A percentile compares a stretch with the other conserved stretches of the same genome.
These are phyloP conservation scores for Electrophaes corylata DNA, from an alignment of 2,888 invertebrate genomes.

Conservation along the genomic window DNA sequence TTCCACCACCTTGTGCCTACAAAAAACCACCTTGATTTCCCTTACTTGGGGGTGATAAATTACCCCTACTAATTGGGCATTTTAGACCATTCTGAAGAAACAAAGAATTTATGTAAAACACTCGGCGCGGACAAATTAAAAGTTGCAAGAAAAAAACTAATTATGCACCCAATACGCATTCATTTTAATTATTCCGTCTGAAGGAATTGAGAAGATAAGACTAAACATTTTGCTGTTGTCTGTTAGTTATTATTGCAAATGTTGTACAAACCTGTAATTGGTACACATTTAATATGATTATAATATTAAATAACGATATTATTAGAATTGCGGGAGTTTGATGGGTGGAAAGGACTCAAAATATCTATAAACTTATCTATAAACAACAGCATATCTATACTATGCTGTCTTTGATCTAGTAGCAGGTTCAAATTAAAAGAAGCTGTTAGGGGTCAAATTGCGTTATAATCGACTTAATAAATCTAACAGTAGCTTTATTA, in stretches of 20 bases:
- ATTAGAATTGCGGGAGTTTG: too few relatives aligned
- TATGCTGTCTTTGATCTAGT: constrained; percentile 15
- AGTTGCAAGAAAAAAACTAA: constrained; percentile 69
- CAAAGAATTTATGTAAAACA: constrained; percentile 82
- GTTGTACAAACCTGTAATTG: too few relatives aligned
- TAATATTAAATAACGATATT: too few relatives aligned
- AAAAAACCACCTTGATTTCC: constrained; percentile 42
- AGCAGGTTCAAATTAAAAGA: constrained; percentile 31
- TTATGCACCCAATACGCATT: constrained; percentile 78
- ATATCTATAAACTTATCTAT: background rate
- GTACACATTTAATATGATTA: too few relatives aligned
- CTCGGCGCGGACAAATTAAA: constrained; percentile 78
- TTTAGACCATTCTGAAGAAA: constrained; percentile 62
- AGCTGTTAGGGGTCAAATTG: constrained; percentile 41
- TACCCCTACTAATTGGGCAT: constrained; percentile 75
- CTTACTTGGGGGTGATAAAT: constrained; percentile 78
- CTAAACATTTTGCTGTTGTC: background rate
- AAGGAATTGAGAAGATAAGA: constrained; percentile 49
- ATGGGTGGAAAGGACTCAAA: background rate
- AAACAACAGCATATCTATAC: constrained; percentile 22
- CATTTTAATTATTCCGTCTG: constrained; percentile 72
- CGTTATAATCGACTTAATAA: constrained; percentile 66
- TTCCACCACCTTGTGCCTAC: constrained; percentile 38
- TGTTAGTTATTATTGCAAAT: too few relatives aligned
- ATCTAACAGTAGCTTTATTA: constrained; percentile 44